Base-by-base conservation (phyloP, 2,888 invertebrate species). In the Ctenicera cuprea region DNA sequence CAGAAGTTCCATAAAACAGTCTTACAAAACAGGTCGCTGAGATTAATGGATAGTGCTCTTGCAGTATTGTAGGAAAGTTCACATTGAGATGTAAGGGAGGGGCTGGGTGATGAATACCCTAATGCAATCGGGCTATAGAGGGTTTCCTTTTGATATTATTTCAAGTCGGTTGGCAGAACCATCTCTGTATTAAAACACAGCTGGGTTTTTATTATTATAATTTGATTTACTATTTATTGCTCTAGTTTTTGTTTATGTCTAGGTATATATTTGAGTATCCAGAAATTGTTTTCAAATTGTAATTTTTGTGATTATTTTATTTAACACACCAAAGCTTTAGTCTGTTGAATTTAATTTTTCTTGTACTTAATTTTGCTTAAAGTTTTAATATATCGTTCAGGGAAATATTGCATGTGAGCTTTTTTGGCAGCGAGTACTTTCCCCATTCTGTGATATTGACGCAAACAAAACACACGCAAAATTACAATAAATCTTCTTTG, bases 71-170 rank as follows among this genome's bases (percentile, higher is more conserved):
- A 79, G 79, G 82, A 82, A 79, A 80, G 75, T 76, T 77, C 89
- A 86, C 89, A 90, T 90, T 90, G 89, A 90, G 90, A 89, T 90
- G 89, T 90, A 89, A 90, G 89, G 90, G 90, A 89, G 90, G 90
- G 86, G 89, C 89, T 85, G 88, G 88, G 89, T 80, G 79, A 80
- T 79, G 45, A 75, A 80, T 78, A 76, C 41, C 41, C 52, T 64
- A 73, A 73, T 74, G 43, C 68, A 41, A 48, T 63, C 33, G 37
- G 38, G 70, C 37, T 64, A 48, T 43, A 16, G 48, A 43, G 59
- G 70, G 57, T 68, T 59, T 69, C 38, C 22, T 62, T 59, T 59
- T 64, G 50, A 70, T 70, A 63, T 14, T 59, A 59, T 50, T 43
- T 68, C 30, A 50, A 48, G 38, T 37, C 68, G 48, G 33, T 37